These are phyloP conservation scores for Lynx canadensis DNA, from an alignment of 2,113 vertebrate genomes.

Conservation along the genomic window DNA sequence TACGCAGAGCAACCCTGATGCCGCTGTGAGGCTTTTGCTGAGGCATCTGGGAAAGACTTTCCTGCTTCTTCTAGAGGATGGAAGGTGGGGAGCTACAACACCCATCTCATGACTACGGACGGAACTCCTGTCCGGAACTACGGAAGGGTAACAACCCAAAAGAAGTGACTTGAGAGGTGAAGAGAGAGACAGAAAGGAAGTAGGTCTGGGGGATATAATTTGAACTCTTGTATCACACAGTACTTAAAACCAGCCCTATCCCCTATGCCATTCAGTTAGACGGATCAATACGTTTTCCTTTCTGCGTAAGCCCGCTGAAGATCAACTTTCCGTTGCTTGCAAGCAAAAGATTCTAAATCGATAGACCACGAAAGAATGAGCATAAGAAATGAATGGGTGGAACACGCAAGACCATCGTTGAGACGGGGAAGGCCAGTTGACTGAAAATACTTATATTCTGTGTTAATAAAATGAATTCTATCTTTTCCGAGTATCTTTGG, in stretches of 20 bases:
- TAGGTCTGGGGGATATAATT: neutral
- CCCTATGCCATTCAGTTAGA: neutral
- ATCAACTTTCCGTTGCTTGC: conserved; percentile 8
- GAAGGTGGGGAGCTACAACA: neutral
- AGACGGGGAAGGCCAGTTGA: neutral
- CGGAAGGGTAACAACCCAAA: neutral
- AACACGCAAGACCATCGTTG: neutral
- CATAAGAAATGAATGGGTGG: neutral
- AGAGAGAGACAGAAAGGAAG: neutral
- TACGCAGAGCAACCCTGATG: neutral
- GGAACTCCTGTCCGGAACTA: neutral
- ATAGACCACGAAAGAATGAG: neutral
- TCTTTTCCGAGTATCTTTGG: neutral
- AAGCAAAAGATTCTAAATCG: neutral
- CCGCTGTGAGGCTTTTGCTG: neutral
- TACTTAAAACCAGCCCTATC: neutral
- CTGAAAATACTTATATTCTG: neutral
- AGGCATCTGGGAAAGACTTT: neutral
- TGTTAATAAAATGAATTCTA: neutral
- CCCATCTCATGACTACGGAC: neutral
- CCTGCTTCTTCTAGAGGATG: neutral
- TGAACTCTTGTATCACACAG: neutral
- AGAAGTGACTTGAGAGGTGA: neutral
- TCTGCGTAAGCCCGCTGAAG: neutral
- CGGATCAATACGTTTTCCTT: neutral